phyloP scores from a whole-genome alignment of 2,888 invertebrate genomes.

The Dryomyza anilis region DNA sequence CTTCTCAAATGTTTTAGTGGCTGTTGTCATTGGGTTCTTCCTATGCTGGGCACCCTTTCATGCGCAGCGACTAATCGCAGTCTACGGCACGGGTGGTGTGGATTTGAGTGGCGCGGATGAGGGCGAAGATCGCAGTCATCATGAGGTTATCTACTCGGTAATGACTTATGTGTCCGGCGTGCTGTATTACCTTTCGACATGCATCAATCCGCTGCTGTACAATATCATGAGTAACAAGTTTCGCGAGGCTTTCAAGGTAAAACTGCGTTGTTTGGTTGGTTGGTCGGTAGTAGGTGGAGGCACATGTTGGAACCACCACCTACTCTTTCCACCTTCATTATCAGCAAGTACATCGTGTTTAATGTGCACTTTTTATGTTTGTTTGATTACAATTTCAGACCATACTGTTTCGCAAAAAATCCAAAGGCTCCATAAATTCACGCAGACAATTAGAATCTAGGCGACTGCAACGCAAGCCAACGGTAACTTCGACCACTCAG shows the following conservation, averaged over 20 bases:
- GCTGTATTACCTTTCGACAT: constrained; percentile 89
- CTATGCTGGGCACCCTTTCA: constrained; percentile 94
- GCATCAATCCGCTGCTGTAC: constrained; percentile 91
- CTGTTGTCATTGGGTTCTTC: constrained; percentile 89
- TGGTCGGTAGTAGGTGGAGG: no score
- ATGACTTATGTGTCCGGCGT: constrained; percentile 80
- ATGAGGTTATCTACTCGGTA: constrained; percentile 55
- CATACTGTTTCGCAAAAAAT: constrained; percentile 51
- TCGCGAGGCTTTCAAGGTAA: constrained; percentile 90
- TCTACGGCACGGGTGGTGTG: constrained; percentile 56
- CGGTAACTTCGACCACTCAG: constrained; percentile 61
- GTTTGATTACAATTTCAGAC: no score
- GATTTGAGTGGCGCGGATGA: neutral
- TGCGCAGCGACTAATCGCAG: constrained; percentile 81
- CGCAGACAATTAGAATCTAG: constrained; percentile 45
- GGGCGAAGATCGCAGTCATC: constrained; percentile 35
- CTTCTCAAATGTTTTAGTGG: constrained; percentile 66
- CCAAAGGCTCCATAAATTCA: constrained; percentile 63
- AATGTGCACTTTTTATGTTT: no score
- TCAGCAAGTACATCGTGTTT: no score
- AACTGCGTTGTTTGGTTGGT: no score
- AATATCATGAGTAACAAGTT: constrained; percentile 95
- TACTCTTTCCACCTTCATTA: no score
- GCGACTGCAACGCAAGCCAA: constrained; percentile 46
- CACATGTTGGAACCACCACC: no score